Percentiles rank a stretch among this genome's conserved stretches.
These are phyloP conservation scores for Pteronura brasiliensis DNA, from an alignment of 2,113 vertebrate genomes.

Conservation along the genomic window DNA sequence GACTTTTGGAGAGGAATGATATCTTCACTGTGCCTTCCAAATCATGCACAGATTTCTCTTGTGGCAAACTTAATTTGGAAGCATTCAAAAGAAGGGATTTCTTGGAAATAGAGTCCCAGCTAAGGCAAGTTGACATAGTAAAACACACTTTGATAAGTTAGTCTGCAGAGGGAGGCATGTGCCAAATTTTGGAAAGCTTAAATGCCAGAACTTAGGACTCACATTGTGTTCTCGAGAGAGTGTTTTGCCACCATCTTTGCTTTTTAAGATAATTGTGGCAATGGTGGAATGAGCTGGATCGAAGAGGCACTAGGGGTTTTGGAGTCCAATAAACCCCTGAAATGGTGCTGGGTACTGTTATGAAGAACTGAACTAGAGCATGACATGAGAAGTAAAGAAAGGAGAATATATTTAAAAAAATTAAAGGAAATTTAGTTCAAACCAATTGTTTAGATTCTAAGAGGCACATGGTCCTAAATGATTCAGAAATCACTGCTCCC, in stretches of 20 bases:
- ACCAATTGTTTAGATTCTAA: not conserved
- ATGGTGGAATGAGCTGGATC: not conserved
- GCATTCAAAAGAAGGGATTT: not conserved
- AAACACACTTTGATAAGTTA: not conserved
- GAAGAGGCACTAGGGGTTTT: not conserved
- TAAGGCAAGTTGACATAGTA: not conserved
- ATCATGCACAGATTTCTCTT: not conserved
- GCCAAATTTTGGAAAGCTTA: not conserved
- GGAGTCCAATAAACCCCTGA: not conserved
- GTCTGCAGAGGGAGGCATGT: not conserved
- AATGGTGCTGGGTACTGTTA: not conserved
- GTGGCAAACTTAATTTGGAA: not conserved
- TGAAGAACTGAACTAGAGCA: not conserved
- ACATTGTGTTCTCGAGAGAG: not conserved
- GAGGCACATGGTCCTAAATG: not conserved
- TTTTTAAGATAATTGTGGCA: not conserved
- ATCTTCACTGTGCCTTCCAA: not conserved
- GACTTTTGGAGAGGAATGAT: not conserved
- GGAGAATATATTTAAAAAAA: not conserved
- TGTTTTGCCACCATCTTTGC: not conserved
- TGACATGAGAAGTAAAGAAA: not conserved
- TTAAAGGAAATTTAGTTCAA: not conserved
- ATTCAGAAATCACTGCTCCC: not conserved
- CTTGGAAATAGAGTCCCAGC: not conserved
- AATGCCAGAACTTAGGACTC: not conserved